These are phyloP conservation scores for Halcyon senegalensis DNA, from an alignment of 2,113 vertebrate species.

Conservation along the genomic window DNA sequence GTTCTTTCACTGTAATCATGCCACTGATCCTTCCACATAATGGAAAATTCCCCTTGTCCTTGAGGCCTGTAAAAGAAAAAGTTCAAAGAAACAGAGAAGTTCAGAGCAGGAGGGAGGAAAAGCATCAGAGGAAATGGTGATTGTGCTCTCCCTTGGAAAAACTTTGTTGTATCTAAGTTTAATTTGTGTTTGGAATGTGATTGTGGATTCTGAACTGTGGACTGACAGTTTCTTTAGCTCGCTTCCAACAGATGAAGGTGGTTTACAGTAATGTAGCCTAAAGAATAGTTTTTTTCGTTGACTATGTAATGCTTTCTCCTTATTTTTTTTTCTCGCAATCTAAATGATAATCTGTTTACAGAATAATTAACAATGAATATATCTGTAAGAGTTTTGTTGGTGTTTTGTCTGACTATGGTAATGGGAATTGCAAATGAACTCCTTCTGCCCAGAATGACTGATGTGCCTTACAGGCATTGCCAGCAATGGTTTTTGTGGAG, in stretches of 20 bases:
- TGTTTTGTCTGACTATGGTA: constrained; percentile 9
- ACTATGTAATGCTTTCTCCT: background rate
- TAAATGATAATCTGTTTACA: constrained; percentile 24
- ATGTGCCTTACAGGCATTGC: background rate
- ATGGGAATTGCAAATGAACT: constrained; percentile 29
- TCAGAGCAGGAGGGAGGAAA: background rate
- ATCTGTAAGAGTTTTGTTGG: background rate
- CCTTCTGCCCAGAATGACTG: background rate
- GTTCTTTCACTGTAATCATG: background rate
- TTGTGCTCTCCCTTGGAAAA: background rate
- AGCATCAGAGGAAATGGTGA: background rate
- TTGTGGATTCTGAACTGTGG: background rate
- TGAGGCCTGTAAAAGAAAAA: background rate
- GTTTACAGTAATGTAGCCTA: constrained; percentile 11
- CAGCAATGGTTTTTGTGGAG: background rate
- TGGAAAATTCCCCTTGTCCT: background rate
- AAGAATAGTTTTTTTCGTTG: constrained; percentile 26
- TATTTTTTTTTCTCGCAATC: constrained; percentile 7
- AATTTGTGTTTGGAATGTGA: constrained; percentile 14
- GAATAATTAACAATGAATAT: constrained; percentile 9
- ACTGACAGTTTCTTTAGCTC: background rate
- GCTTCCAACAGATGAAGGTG: background rate
- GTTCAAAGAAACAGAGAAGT: background rate
- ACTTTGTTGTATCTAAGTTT: background rate
- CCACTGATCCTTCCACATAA: background rate